Conservation (phyloP, 2,888 invertebrate species). For the Amphiduros pacificus region DNA sequence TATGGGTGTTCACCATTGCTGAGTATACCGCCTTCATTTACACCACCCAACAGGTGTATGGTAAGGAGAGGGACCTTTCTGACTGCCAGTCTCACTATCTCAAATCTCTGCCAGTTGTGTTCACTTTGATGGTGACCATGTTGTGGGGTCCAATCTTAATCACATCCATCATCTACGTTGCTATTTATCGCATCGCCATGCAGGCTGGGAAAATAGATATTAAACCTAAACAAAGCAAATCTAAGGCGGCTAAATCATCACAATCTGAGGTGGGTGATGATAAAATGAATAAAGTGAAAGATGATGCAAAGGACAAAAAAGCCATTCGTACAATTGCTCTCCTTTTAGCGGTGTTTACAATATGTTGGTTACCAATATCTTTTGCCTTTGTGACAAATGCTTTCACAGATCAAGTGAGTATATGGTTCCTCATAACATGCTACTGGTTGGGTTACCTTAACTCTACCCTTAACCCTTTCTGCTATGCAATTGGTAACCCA, state of each 20-base stretch:
- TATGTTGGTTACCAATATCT: slow-evolving; percentile 18
- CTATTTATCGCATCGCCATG: slow-evolving; percentile 12
- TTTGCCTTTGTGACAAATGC: slow-evolving; percentile 9
- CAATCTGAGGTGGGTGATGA: too few relatives aligned
- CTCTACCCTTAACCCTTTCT: slow-evolving; percentile 16
- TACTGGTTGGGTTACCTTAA: slow-evolving; percentile 23
- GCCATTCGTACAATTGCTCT: slow-evolving; percentile 14
- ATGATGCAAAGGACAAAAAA: slow-evolving; percentile 10
- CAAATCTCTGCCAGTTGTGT: neutral
- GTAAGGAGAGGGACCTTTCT: neutral
- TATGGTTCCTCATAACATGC: slow-evolving; percentile 3
- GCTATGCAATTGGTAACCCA: slow-evolving; percentile 20
- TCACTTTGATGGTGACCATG: slow-evolving; percentile 3
- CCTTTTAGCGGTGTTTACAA: slow-evolving; percentile 5
- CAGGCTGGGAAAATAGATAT: too few relatives aligned
- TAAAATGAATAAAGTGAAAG: neutral
- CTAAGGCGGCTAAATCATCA: neutral
- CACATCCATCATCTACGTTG: slow-evolving; percentile 12
- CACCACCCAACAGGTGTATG: slow-evolving; percentile 5
- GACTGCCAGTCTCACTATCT: slow-evolving; percentile 7
- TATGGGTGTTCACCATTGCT: slow-evolving; percentile 13
- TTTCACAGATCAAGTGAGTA: neutral
- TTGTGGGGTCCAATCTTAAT: slow-evolving; percentile 10
- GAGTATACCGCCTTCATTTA: slow-evolving; percentile 7
- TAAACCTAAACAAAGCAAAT: neutral